These are phyloP conservation scores for Ginglymostoma cirratum DNA, from an alignment of 2,113 vertebrate genomes.

Conservation along the genomic window DNA sequence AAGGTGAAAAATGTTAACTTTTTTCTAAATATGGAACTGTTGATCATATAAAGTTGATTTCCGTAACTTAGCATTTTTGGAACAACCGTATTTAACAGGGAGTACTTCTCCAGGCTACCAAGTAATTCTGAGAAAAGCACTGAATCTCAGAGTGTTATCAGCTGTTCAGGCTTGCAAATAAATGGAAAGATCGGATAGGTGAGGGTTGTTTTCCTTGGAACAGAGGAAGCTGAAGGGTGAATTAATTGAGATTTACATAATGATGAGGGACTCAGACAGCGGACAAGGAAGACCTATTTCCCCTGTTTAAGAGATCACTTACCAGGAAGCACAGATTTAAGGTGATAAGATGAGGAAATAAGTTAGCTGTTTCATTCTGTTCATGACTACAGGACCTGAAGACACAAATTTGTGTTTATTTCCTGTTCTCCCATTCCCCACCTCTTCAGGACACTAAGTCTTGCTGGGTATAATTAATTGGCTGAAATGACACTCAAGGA, in stretches of 20 bases:
- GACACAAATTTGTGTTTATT: neutral
- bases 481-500: neutral
- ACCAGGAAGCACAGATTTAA: too few species aligned
- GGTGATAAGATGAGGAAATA: neutral
- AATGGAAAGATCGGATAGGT: too few species aligned
- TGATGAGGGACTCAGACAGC: too few species aligned
- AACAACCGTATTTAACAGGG: neutral
- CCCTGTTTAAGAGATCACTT: too few species aligned
- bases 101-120: too few species aligned
- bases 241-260: too few species aligned
- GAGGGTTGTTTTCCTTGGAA: too few species aligned
- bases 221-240: too few species aligned
- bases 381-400: neutral
- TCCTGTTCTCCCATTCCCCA: neutral
- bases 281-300: too few species aligned
- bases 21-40: too few species aligned
- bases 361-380: neutral
- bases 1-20: too few species aligned
- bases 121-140: neutral
- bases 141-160: neutral
- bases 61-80: neutral
- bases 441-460: neutral
- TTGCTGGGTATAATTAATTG: neutral
- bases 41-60: too few species aligned
- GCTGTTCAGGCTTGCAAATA: neutral